Evolutionary conservation across 1,140 invertebrate species (phyloP).

Genomic region (Lasioglossum baleicum): DNA sequence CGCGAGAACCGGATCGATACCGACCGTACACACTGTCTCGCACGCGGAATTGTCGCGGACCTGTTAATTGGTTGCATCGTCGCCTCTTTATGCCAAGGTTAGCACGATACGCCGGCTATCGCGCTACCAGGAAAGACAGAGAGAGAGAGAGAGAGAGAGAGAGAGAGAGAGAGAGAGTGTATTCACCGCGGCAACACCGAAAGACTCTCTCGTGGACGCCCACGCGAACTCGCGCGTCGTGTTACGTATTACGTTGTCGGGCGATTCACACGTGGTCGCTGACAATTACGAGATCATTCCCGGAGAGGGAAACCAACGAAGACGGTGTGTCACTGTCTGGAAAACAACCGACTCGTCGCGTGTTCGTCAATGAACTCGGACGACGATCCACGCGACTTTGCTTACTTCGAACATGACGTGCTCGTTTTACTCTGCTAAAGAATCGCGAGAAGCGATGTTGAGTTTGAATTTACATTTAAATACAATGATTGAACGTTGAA

Average conservation of each 20-base stretch:
- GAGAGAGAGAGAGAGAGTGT: not conserved
- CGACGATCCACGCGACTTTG: no score
- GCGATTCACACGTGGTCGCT: constrained; percentile 34
- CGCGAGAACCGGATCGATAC: constrained; percentile 36
- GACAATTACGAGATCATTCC: not conserved
- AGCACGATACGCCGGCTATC: not conserved
- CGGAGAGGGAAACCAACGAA: not conserved
- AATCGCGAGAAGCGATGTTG: no score
- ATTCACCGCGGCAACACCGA: not conserved
- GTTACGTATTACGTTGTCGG: constrained; percentile 35
- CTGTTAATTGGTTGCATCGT: constrained; percentile 28
- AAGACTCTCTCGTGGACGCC: constrained; percentile 24
- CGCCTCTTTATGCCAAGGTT: constrained; percentile 32
- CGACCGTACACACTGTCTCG: not conserved
- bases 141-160: not conserved
- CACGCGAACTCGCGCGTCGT: constrained; percentile 30
- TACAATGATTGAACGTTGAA: no score
- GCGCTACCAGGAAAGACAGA: no score
- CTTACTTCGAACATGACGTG: no score
- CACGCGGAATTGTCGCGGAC: constrained; percentile 8
- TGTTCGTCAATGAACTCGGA: no score
- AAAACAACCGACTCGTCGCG: not conserved
- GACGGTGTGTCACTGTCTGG: not conserved
- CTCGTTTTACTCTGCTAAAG: no score
- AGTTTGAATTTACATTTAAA: no score